A percentile compares a stretch with the other conserved stretches of the same genome.
Conservation (phyloP, 2,888 invertebrate genomes). For the Apamea sordens region DNA sequence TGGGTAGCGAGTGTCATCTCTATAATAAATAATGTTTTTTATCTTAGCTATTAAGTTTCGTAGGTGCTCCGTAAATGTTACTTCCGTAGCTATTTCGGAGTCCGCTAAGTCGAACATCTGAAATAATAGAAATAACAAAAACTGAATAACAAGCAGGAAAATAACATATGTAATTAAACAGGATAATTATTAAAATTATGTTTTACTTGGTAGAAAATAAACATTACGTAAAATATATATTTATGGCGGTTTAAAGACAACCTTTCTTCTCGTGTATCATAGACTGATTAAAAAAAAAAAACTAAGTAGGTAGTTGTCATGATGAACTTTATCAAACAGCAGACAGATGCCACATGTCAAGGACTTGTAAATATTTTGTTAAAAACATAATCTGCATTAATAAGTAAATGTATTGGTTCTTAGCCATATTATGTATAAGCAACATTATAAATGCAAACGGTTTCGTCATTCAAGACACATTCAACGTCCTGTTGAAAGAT, state of each 20-base stretch:
- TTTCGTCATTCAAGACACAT: slow-evolving; percentile 65
- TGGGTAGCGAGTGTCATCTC: slow-evolving; percentile 84
- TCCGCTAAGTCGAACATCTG: slow-evolving; percentile 93
- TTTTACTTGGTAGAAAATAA: background rate
- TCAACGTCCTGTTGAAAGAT: slow-evolving; percentile 68
- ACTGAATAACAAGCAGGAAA: background rate
- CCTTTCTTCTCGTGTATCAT: background rate
- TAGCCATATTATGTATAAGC: slow-evolving; percentile 64
- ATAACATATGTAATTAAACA: background rate
- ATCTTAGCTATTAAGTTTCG: slow-evolving; percentile 88
- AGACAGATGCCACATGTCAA: slow-evolving; percentile 28
- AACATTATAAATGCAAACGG: slow-evolving; percentile 47
- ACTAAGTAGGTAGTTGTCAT: slow-evolving; percentile 7
- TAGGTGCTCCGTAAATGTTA: slow-evolving; percentile 93
- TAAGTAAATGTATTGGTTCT: slow-evolving; percentile 50
- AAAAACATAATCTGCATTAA: slow-evolving; percentile 1
- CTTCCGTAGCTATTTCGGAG: slow-evolving; percentile 91
- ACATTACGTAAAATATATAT: background rate
- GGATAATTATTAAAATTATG: background rate
- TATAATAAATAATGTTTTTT: slow-evolving; percentile 86
- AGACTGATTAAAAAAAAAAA: background rate
- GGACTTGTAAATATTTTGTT: slow-evolving; percentile 7
- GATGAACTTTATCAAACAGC: slow-evolving; percentile 7
- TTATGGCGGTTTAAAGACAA: background rate
- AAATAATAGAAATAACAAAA: slow-evolving; percentile 68